Conservation (phyloP, 2,888 invertebrate genomes). For the Tinea trinotella region DNA sequence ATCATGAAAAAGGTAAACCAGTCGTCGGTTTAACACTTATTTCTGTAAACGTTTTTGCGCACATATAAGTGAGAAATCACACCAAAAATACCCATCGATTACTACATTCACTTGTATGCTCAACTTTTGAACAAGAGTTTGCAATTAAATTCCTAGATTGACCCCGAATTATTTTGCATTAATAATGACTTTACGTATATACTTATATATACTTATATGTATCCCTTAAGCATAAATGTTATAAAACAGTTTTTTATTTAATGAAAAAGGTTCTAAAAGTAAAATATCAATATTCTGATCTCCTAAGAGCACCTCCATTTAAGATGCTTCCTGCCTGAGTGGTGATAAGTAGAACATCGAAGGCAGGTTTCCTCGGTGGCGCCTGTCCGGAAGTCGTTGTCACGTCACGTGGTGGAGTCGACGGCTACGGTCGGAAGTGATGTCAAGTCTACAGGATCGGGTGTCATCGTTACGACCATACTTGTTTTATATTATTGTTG, state of each 20-base stretch:
- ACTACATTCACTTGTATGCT: neutral
- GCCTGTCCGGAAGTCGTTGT: slow-evolving; percentile 66
- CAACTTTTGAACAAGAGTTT: slow-evolving; percentile 7
- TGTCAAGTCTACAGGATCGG: slow-evolving; percentile 11
- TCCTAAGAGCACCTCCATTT: slow-evolving; percentile 1
- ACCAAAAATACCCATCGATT: neutral
- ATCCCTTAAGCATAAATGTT: neutral
- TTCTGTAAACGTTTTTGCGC: slow-evolving; percentile 3
- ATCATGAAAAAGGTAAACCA: slow-evolving; percentile 16
- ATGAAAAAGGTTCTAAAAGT: neutral
- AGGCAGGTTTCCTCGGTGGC: slow-evolving; percentile 30
- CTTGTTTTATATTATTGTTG: neutral
- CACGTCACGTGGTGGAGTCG: slow-evolving; percentile 45
- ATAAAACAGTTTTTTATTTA: too few relatives aligned
- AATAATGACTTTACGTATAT: neutral
- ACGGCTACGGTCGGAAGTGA: slow-evolving; percentile 56
- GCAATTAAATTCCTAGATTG: neutral
- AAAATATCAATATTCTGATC: slow-evolving; percentile 4
- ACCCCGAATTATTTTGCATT: neutral
- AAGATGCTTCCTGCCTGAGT: slow-evolving; percentile 6
- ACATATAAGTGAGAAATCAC: neutral
- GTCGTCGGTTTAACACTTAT: slow-evolving; percentile 13
- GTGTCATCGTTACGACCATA: slow-evolving; percentile 2
- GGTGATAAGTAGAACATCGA: neutral
- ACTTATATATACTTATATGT: too few relatives aligned